Percentiles rank a stretch among this genome's conserved stretches.
These are phyloP conservation scores for Falcunculus frontatus DNA, from an alignment of 2,113 vertebrate genomes.

Conservation along the genomic window DNA sequence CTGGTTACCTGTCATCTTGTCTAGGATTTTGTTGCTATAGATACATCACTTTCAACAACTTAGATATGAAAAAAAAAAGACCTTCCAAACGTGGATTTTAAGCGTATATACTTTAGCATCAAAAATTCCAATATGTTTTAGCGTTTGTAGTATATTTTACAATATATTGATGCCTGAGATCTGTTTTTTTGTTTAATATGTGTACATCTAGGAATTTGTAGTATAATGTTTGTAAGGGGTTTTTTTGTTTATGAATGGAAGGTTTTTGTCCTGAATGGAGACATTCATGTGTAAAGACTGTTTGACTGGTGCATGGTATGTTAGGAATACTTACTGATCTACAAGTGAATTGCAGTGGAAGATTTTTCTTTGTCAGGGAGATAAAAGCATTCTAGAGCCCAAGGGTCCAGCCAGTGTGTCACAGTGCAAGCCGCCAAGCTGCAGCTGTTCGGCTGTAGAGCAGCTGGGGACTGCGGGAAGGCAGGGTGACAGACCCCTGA, in stretches of 20 bases:
- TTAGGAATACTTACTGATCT: slow-evolving; percentile 63
- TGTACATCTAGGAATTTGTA: slow-evolving; percentile 13
- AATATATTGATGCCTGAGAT: neutral
- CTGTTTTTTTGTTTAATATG: neutral
- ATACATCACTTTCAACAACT: neutral
- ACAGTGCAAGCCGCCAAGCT: neutral
- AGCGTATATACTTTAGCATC: neutral
- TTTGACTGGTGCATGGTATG: slow-evolving; percentile 15
- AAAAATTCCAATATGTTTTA: neutral
- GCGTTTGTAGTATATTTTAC: neutral
- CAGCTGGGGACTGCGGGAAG: neutral
- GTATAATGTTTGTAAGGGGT: neutral
- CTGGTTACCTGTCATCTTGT: neutral
- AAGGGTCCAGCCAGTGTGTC: slow-evolving; percentile 5
- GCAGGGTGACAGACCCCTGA: neutral
- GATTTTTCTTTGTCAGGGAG: slow-evolving; percentile 69
- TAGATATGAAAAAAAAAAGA: neutral
- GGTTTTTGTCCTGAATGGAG: slow-evolving; percentile 43
- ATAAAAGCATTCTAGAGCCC: slow-evolving; percentile 69
- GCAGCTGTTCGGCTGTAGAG: neutral
- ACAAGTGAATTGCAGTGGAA: slow-evolving; percentile 66
- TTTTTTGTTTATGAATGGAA: slow-evolving; percentile 46
- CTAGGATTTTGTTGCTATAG: neutral
- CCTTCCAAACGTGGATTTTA: neutral
- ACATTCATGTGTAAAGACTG: slow-evolving; percentile 53